These are phyloP conservation scores for Linhomoeus sp. DNA, from an alignment of 2,888 invertebrate genomes.

Conservation along the genomic window DNA sequence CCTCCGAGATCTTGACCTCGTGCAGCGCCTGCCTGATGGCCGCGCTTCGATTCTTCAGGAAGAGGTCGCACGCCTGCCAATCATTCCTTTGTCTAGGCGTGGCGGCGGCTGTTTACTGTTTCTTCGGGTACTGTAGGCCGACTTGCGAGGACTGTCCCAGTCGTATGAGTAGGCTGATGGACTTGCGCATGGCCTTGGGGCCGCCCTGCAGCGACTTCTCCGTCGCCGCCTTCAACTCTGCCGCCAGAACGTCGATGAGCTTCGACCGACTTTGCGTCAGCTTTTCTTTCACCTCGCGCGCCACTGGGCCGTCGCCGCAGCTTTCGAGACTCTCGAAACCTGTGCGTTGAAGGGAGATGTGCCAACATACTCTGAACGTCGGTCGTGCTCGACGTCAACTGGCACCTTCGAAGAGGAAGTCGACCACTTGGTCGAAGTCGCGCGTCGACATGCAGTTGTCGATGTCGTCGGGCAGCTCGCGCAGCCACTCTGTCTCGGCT, in stretches of 20 bases:
- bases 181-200: conserved; percentile 60
- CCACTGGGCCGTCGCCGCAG: conserved; percentile 2
- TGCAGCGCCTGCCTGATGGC: conserved; percentile 59
- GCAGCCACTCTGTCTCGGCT: conserved; percentile 46
- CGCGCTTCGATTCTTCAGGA: conserved; percentile 57
- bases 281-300: conserved; percentile 3
- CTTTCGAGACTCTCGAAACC: conserved; percentile 5
- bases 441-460: conserved; percentile 85
- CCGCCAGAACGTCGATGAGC: conserved; percentile 64
- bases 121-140: too few species aligned
- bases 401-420: conserved; percentile 46
- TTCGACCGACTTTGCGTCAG: conserved; percentile 26
- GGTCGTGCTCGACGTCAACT: too few species aligned
- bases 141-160: conserved; percentile 44
- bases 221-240: conserved; percentile 67
- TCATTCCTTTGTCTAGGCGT: not conserved
- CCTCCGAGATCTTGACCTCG: conserved; percentile 46
- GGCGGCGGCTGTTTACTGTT: too few species aligned
- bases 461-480: conserved; percentile 73
- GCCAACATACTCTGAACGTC: too few species aligned
- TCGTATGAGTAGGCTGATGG: conserved; percentile 60
- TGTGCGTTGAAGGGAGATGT: not conserved
- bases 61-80: conserved; percentile 54
- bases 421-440: conserved; percentile 77
- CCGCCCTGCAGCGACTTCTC: conserved; percentile 69